phyloP scores from a whole-genome alignment of 2,888 invertebrate species.

The Brenthis ino region DNA sequence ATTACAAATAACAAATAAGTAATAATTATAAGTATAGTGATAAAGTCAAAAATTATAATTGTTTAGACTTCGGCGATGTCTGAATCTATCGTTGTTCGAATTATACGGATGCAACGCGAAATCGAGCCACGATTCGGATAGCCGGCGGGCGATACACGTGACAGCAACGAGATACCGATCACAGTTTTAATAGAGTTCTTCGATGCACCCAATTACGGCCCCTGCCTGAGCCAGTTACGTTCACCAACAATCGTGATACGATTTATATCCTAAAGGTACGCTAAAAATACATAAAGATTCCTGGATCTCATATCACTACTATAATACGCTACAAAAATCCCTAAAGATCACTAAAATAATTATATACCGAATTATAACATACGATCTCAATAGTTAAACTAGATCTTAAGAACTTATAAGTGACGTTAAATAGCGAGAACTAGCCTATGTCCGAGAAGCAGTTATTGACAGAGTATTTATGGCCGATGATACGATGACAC shows the following conservation, averaged over 20 bases:
- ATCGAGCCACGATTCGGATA: conserved; percentile 51
- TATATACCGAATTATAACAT: too few species aligned
- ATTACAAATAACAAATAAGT: background rate
- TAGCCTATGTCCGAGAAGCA: too few species aligned
- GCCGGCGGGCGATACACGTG: conserved; percentile 67
- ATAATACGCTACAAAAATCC: background rate
- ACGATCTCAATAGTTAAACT: too few species aligned
- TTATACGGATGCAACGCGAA: conserved; percentile 41
- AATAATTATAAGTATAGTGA: background rate
- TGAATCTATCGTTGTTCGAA: conserved; percentile 29
- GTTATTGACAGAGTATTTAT: too few species aligned
- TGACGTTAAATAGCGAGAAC: too few species aligned
- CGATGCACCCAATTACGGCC: conserved; percentile 70
- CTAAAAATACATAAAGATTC: conserved; percentile 19
- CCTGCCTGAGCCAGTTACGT: conserved; percentile 39
- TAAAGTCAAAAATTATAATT: conserved; percentile 1
- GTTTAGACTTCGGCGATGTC: conserved; percentile 6
- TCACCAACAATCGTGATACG: conserved; percentile 37
- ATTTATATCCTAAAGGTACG: conserved; percentile 23
- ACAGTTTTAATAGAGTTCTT: conserved; percentile 71
- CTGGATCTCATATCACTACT: conserved; percentile 5
- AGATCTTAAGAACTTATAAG: too few species aligned
- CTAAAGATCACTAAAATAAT: background rate
- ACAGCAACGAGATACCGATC: conserved; percentile 69
- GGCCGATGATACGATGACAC: too few species aligned